These are phyloP conservation scores for Macrosoma leucophasiata DNA, from an alignment of 2,888 invertebrate species.

Conservation along the genomic window DNA sequence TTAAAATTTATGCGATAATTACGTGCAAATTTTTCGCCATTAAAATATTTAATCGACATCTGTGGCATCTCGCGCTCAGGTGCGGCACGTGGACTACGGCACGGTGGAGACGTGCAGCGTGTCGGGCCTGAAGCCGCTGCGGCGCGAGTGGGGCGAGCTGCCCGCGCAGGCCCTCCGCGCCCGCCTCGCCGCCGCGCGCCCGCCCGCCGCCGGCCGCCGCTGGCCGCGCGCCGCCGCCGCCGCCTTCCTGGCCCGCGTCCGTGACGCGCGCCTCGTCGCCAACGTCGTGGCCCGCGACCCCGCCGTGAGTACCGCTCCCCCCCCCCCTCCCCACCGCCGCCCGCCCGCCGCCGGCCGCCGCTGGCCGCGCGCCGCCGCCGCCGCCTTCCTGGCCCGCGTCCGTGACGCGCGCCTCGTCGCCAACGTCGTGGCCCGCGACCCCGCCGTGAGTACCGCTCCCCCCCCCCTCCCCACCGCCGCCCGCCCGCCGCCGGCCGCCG, in stretches of 20 bases:
- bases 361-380: conserved; percentile 61
- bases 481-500: conserved; percentile 38
- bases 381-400: not conserved
- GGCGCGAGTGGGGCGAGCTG: conserved; percentile 49
- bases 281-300: conserved; percentile 38
- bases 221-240: conserved; percentile 61
- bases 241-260: conserved; percentile 51
- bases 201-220: conserved; percentile 48
- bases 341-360: conserved; percentile 37
- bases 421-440: not conserved
- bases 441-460: not conserved
- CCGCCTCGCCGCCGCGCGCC: conserved; percentile 62
- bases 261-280: conserved; percentile 49
- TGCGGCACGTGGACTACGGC: conserved; percentile 77
- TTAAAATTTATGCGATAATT: no score
- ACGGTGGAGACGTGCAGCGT: conserved; percentile 54
- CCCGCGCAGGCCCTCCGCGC: conserved; percentile 71
- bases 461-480: not conserved
- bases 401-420: not conserved
- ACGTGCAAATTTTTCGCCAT: not conserved
- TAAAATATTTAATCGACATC: not conserved
- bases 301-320: conserved; percentile 26
- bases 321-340: not conserved
- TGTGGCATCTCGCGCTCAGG: conserved; percentile 54
- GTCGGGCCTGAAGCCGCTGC: conserved; percentile 47